These are phyloP conservation scores for Gallinago jamesoni DNA, from an alignment of 2,113 vertebrate genomes.

Conservation along the genomic window DNA sequence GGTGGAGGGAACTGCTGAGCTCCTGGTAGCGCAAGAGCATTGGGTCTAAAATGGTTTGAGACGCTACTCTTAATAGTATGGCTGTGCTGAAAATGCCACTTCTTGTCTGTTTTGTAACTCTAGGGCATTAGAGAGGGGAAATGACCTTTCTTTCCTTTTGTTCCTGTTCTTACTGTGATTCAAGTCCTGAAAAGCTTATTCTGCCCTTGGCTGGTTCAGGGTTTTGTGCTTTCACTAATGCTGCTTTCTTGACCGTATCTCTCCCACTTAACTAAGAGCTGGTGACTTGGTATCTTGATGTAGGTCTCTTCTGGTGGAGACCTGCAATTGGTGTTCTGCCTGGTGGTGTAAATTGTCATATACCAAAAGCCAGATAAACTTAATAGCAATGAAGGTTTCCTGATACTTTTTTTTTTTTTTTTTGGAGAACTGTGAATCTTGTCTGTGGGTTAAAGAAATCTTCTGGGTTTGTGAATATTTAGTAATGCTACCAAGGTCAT, in stretches of 20 bases:
- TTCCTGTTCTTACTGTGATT: neutral
- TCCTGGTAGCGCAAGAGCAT: neutral
- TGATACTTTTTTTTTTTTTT: neutral
- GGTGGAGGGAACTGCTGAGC: neutral
- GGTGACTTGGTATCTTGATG: neutral
- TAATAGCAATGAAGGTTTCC: neutral
- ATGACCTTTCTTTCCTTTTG: constrained; percentile 3
- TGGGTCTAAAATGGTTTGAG: neutral
- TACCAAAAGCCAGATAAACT: neutral
- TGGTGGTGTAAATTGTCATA: neutral
- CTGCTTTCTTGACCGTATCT: neutral
- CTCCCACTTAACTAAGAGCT: neutral
- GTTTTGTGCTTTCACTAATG: neutral
- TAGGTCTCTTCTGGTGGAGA: neutral
- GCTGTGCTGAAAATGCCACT: neutral
- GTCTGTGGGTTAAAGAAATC: neutral
- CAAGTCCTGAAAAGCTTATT: neutral
- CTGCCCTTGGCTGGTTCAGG: neutral
- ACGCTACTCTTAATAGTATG: neutral
- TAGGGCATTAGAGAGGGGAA: neutral
- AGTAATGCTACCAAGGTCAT: neutral
- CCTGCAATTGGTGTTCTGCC: neutral
- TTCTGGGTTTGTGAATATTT: neutral
- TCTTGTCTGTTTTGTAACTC: neutral
- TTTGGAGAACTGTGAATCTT: neutral